Evolutionary conservation across 1,140 invertebrate species (phyloP).

Genomic region (Apocrypta bakeri): DNA sequence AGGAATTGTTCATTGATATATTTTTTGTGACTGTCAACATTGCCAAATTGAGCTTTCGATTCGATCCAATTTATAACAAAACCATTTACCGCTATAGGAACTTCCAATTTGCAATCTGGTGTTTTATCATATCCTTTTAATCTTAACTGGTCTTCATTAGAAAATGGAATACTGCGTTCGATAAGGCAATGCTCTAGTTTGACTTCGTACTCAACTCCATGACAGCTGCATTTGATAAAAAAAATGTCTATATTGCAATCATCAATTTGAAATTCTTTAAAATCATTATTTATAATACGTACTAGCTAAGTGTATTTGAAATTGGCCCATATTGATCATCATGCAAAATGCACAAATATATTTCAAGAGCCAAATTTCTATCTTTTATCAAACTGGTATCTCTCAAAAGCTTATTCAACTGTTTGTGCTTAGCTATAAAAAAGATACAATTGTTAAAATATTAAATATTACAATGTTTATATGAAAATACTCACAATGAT

Average conservation of each 20-base stretch:
- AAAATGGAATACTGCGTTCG: constrained; percentile 80
- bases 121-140: constrained; percentile 94
- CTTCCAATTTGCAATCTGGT: constrained; percentile 92
- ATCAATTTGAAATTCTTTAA: constrained; percentile 16
- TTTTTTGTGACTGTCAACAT: constrained; percentile 85
- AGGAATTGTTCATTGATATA: constrained; percentile 91
- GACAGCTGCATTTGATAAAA: constrained; percentile 74
- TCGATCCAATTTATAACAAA: constrained; percentile 96
- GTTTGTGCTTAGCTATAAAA: constrained; percentile 52
- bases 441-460: constrained; percentile 36
- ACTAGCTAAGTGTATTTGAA: constrained; percentile 84
- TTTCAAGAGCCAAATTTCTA: constrained; percentile 83
- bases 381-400: constrained; percentile 84
- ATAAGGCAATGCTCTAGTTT: constrained; percentile 78
- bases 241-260: constrained; percentile 13
- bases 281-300: constrained; percentile 61
- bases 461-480: constrained; percentile 26
- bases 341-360: constrained; percentile 76
- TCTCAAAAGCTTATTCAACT: constrained; percentile 79
- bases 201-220: constrained; percentile 86
- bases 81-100: constrained; percentile 91
- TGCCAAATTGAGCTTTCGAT: constrained; percentile 95
- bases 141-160: constrained; percentile 88
- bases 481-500: constrained; percentile 54
- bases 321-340: constrained; percentile 81